Conservation (phyloP, 2,797 vertebrate species). For the Adelosebastes latens region DNA sequence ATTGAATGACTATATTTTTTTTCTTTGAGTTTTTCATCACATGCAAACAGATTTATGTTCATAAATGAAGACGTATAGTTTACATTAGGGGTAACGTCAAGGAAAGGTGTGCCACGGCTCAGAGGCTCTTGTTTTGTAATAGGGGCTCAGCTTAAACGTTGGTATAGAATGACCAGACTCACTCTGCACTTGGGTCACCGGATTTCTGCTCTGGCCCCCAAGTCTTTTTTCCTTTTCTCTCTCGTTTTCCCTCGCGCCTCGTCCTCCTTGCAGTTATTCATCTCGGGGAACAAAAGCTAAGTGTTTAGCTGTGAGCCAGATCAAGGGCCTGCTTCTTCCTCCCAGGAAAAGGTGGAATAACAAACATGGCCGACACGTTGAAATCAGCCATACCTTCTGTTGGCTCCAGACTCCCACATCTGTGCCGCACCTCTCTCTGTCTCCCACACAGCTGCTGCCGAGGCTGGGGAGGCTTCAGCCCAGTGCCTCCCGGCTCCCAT, state of each 20-base stretch:
- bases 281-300: conserved; percentile 83
- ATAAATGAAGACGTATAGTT: background rate
- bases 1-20: background rate
- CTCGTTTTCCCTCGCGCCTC: conserved; percentile 49
- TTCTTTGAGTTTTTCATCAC: background rate
- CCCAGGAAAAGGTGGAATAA: conserved; percentile 86
- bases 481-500: conserved; percentile 70
- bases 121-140: conserved; percentile 22
- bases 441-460: conserved; percentile 83
- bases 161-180: conserved; percentile 38
- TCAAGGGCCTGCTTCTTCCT: conserved; percentile 86
- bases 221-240: conserved; percentile 44
- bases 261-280: conserved; percentile 64
- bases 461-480: conserved; percentile 78
- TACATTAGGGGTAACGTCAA: background rate
- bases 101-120: conserved; percentile 36
- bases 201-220: conserved; percentile 63
- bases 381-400: conserved; percentile 85
- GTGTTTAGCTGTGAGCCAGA: conserved; percentile 84
- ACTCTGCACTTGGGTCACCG: conserved; percentile 56
- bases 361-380: conserved; percentile 80
- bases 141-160: background rate
- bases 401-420: conserved; percentile 84
- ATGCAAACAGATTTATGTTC: background rate
- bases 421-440: conserved; percentile 81